Conservation (phyloP, 2,888 invertebrate genomes). For the Metopia argyrocephala region DNA sequence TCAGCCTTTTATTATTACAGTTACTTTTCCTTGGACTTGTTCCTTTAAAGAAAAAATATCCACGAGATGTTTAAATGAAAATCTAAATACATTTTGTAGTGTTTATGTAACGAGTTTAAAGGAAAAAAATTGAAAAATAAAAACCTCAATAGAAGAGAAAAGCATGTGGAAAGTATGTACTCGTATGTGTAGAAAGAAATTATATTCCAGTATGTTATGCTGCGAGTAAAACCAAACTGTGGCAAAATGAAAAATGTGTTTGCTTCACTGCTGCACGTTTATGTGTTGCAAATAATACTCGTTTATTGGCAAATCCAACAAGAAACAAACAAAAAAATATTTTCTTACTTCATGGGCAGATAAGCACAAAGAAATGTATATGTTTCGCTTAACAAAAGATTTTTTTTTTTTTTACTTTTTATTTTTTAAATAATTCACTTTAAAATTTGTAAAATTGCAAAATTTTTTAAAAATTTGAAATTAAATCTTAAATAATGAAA, state of each 20-base stretch:
- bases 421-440: too few species aligned
- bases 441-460: too few species aligned
- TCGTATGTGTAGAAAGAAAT: slow-evolving; percentile 6
- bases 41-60: slow-evolving; percentile 14
- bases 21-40: neutral
- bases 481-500: too few species aligned
- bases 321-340: slow-evolving; percentile 6
- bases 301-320: neutral
- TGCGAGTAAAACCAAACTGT: slow-evolving; percentile 33
- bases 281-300: slow-evolving; percentile 22
- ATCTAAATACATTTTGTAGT: slow-evolving; percentile 49
- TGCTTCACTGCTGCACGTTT: slow-evolving; percentile 37
- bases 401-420: too few species aligned
- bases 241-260: slow-evolving; percentile 48
- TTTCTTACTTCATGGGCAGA: slow-evolving; percentile 18
- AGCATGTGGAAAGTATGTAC: neutral
- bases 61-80: slow-evolving; percentile 47
- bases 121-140: neutral
- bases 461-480: too few species aligned
- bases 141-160: neutral
- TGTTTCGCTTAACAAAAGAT: too few species aligned
- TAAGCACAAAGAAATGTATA: slow-evolving; percentile 34
- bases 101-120: slow-evolving; percentile 32
- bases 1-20: neutral
- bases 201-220: too few species aligned